phyloP scores from a whole-genome alignment of 2,797 vertebrate genomes.

The Adelosebastes latens region DNA sequence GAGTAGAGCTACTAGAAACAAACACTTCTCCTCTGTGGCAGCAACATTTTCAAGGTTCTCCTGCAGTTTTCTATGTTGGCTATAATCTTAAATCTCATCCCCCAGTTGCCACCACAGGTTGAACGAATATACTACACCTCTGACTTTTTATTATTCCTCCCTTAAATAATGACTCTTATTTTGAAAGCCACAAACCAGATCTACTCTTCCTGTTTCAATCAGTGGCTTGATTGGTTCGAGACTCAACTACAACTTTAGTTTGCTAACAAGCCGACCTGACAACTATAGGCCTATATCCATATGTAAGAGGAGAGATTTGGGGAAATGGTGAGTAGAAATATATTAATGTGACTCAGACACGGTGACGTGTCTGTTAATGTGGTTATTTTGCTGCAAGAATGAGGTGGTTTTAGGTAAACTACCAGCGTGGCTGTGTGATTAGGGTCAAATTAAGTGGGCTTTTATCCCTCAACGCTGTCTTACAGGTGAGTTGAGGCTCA shows the following conservation, averaged over 20 bases:
- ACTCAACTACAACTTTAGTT: not conserved
- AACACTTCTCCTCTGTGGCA: not conserved
- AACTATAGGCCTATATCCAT: not conserved
- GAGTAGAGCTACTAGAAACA: not conserved
- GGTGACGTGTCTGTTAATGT: not conserved
- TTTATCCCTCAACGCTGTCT: not conserved
- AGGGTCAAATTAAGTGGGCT: not conserved
- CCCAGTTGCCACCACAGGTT: not conserved
- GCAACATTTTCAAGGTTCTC: not conserved
- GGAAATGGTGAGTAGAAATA: not conserved
- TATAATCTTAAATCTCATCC: not conserved
- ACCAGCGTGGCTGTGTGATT: not conserved
- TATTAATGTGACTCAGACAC: not conserved
- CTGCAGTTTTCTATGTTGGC: not conserved
- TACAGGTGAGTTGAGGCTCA: slow-evolving; percentile 31
- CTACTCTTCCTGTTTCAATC: not conserved
- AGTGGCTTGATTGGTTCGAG: not conserved
- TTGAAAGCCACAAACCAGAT: not conserved
- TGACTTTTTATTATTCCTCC: not conserved
- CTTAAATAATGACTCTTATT: not conserved
- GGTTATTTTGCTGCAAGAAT: too few species aligned
- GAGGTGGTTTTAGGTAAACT: not conserved
- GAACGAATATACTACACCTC: not conserved
- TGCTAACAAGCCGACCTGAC: not conserved
- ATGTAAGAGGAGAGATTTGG: not conserved